These are phyloP conservation scores for Paedocypris sp. DNA, from an alignment of 2,113 vertebrate species.

Conservation along the genomic window DNA sequence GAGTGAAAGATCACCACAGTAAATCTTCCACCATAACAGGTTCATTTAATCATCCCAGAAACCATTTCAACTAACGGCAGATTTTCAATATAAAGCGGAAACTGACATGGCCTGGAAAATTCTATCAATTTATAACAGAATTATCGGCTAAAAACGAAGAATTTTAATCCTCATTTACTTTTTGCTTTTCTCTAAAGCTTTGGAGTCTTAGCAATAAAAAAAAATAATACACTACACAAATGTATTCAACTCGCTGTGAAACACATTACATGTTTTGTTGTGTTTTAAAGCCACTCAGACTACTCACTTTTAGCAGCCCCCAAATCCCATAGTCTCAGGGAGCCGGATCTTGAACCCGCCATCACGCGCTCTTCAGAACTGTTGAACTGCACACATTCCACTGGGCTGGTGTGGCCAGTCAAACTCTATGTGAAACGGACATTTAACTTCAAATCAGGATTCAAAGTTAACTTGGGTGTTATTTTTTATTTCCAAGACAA, in stretches of 20 bases:
- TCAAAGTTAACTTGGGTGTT: background rate
- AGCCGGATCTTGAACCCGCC: slow-evolving; percentile 87
- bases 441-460: background rate
- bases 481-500: background rate
- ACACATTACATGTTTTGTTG: too few species aligned
- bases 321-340: slow-evolving; percentile 90
- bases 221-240: too few species aligned
- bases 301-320: slow-evolving; percentile 93
- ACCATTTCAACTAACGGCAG: too few species aligned
- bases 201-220: too few species aligned
- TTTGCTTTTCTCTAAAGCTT: too few species aligned
- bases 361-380: slow-evolving; percentile 80
- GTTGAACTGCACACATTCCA: slow-evolving; percentile 87
- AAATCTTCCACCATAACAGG: slow-evolving; percentile 16
- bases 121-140: too few species aligned
- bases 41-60: slow-evolving; percentile 1
- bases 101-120: too few species aligned
- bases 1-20: background rate
- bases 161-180: too few species aligned
- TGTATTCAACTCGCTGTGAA: too few species aligned
- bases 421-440: slow-evolving; percentile 69
- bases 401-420: slow-evolving; percentile 77
- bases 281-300: background rate
- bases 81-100: too few species aligned
- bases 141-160: too few species aligned